Evolutionary conservation across 2,888 invertebrate species (phyloP).

Genomic region (Azorinus chamasolen): DNA sequence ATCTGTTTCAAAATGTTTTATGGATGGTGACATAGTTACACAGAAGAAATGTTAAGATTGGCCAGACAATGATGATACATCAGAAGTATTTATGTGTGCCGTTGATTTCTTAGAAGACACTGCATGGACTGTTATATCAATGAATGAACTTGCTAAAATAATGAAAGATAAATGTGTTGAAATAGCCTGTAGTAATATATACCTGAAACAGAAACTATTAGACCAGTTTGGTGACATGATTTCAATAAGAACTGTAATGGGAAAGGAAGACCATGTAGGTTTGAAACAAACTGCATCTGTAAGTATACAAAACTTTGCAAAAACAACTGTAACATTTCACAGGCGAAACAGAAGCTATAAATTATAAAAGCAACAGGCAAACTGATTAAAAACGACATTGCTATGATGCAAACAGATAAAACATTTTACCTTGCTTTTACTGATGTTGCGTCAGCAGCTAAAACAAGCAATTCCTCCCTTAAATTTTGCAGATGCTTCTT

Average conservation of each 20-base stretch:
- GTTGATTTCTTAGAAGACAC: slow-evolving; percentile 32
- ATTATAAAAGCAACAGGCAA: slow-evolving; percentile 65
- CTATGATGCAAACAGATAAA: slow-evolving; percentile 16
- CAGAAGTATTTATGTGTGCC: slow-evolving; percentile 26
- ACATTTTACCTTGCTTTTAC: slow-evolving; percentile 22
- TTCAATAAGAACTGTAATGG: slow-evolving; percentile 46
- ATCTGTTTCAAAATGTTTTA: no score
- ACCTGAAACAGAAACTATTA: slow-evolving; percentile 59
- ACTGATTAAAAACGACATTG: slow-evolving; percentile 68
- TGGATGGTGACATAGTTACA: background rate
- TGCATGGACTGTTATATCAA: slow-evolving; percentile 31
- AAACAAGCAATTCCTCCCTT: slow-evolving; percentile 19
- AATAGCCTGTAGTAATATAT: slow-evolving; percentile 14
- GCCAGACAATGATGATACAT: background rate
- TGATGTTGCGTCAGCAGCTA: slow-evolving; percentile 10
- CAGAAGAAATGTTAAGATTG: background rate
- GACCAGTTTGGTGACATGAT: slow-evolving; percentile 62
- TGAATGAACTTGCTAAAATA: slow-evolving; percentile 31
- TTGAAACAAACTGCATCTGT: slow-evolving; percentile 37
- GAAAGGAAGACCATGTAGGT: slow-evolving; percentile 54
- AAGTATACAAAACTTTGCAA: slow-evolving; percentile 50
- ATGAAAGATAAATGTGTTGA: slow-evolving; percentile 34
- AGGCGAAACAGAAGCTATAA: slow-evolving; percentile 36
- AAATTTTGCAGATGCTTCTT: slow-evolving; percentile 23
- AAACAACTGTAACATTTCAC: slow-evolving; percentile 11